phyloP scores from a whole-genome alignment of 2,797 vertebrate genomes.

The Sebastes diploproa region DNA sequence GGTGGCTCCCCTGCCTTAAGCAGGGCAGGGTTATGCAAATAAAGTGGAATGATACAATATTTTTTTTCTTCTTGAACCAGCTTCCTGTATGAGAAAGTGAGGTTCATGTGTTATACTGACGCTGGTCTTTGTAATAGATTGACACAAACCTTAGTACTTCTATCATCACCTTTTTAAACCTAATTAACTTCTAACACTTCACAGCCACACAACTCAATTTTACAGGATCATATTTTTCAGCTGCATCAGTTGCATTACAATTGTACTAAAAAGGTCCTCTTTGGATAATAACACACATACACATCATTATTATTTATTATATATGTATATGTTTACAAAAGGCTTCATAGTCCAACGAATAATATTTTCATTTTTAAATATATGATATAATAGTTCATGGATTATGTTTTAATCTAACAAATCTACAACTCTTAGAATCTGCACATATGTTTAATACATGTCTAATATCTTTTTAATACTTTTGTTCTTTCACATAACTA shows the following conservation, averaged over 20 bases:
- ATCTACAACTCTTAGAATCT: too few relatives aligned
- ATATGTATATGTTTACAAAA: too few relatives aligned
- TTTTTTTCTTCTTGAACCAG: constrained; percentile 12
- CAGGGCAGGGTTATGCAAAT: constrained; percentile 80
- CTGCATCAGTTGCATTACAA: constrained; percentile 2
- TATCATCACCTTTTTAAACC: constrained; percentile 42
- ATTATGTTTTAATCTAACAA: neutral
- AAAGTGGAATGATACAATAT: constrained; percentile 64
- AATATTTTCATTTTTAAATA: too few relatives aligned
- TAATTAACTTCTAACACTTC: constrained; percentile 49
- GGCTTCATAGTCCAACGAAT: too few relatives aligned
- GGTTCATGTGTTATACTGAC: constrained; percentile 36
- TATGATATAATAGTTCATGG: too few relatives aligned
- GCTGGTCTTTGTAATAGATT: constrained; percentile 19
- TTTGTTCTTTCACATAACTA: too few relatives aligned
- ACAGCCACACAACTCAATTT: constrained; percentile 3
- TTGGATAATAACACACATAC: neutral
- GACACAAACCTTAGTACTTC: constrained; percentile 22
- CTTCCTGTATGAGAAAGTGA: constrained; percentile 41
- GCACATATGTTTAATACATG: too few relatives aligned
- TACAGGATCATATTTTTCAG: neutral
- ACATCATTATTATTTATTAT: neutral
- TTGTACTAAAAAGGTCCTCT: constrained; percentile 4
- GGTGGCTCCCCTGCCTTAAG: constrained; percentile 78
- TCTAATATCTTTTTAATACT: too few relatives aligned